phyloP scores from a whole-genome alignment of 1,140 invertebrate species.

The Plodia interpunctella region DNA sequence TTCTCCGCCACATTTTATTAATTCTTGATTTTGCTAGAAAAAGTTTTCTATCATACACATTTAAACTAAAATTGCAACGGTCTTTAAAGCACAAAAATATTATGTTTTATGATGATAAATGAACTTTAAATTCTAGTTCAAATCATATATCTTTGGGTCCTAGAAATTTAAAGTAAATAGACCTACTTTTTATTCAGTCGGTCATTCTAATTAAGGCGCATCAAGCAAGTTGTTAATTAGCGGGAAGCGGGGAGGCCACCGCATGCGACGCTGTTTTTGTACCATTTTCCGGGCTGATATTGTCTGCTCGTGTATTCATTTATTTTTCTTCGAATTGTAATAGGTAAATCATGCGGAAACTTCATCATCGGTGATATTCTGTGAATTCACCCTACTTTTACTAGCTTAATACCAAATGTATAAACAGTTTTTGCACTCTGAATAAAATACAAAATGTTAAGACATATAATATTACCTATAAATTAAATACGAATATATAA shows the following conservation, averaged over 20 bases:
- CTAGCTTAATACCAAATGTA: not conserved
- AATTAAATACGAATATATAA: no score
- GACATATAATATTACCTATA: no score
- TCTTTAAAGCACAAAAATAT: no score
- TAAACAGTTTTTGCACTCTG: not conserved
- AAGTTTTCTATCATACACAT: no score
- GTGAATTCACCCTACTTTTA: not conserved
- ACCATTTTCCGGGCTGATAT: not conserved
- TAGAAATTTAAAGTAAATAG: no score
- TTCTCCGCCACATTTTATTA: no score
- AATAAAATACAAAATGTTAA: no score
- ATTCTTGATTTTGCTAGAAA: no score
- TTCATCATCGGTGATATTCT: not conserved
- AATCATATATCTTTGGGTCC: no score
- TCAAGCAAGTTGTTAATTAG: constrained; percentile 2
- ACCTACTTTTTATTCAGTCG: not conserved
- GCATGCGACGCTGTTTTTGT: constrained; percentile 1
- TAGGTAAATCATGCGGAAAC: not conserved
- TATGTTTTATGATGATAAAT: no score
- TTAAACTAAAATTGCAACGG: no score
- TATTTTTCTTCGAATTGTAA: constrained; percentile 1
- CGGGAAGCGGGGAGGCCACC: not conserved
- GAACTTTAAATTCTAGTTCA: no score
- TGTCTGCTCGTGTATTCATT: not conserved
- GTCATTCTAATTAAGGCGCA: not conserved